phyloP scores from a whole-genome alignment of 2,113 vertebrate genomes.

The Datnioides undecimradiatus region DNA sequence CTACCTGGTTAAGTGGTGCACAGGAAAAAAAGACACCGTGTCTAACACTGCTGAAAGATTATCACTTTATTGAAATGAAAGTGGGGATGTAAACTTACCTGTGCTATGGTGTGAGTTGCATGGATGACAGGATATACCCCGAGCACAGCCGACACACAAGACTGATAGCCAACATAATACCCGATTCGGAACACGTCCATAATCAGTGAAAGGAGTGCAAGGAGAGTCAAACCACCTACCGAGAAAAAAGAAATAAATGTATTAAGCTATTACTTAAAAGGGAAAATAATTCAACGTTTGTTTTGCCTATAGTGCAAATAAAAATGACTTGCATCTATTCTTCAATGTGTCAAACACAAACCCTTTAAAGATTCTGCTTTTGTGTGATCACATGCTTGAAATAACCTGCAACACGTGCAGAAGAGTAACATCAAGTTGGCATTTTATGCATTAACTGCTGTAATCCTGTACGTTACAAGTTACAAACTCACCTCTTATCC shows the following conservation, averaged over 20 bases:
- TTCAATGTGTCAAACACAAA: not conserved
- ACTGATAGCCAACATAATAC: slow-evolving; percentile 91
- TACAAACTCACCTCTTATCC: slow-evolving; percentile 90
- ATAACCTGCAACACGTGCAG: not conserved
- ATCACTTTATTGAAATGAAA: slow-evolving; percentile 64
- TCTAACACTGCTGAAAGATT: slow-evolving; percentile 58
- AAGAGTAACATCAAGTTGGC: too few relatives aligned
- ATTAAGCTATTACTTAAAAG: not conserved
- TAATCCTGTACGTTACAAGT: not conserved
- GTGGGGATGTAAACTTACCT: slow-evolving; percentile 84
- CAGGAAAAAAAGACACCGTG: slow-evolving; percentile 33
- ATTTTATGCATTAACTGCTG: not conserved
- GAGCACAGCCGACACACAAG: slow-evolving; percentile 90
- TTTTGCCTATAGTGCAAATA: not conserved
- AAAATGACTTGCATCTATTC: not conserved
- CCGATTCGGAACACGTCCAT: slow-evolving; percentile 95
- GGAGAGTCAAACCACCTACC: slow-evolving; percentile 91
- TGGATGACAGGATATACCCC: slow-evolving; percentile 93
- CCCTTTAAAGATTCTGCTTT: not conserved
- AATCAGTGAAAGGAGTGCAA: slow-evolving; percentile 92
- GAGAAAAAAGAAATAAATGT: slow-evolving; percentile 25
- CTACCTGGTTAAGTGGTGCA: slow-evolving; percentile 50
- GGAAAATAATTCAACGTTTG: not conserved
- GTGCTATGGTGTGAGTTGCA: slow-evolving; percentile 90
- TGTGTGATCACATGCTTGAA: not conserved